Evolutionary conservation across 2,797 vertebrate species (phyloP), one percentile per base, ranked within the genome.

Genomic region (Molothrus ater): DNA sequence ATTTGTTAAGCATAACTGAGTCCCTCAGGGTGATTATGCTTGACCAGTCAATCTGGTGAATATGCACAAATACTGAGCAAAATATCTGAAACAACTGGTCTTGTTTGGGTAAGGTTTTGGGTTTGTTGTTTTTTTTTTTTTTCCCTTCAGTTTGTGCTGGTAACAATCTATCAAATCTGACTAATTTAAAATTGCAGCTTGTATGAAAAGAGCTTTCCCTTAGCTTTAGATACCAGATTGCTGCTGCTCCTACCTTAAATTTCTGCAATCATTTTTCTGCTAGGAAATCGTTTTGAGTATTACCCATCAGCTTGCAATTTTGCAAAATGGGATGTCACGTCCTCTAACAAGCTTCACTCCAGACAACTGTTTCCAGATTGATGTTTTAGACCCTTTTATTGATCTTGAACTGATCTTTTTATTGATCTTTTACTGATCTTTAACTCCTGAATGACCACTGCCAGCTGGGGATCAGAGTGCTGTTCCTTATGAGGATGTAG

Each of bases 21-120:
- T 53, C 70, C 94, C 87, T 91, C 40, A 63, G 94, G 90, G 70
- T 73, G 71, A 50, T 82, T 56, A 34, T 70, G 61, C 82, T 92
- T 93, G 75, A 45, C 48, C 72, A 82, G 47, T 90, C 65, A 70
- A 88, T 92, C 53, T 78, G 34, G 50, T 73, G 79, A 94, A 94
- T 80, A 74, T 82, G 56, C 40, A 94, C 60, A 86, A 94, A 83
- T 60, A 43, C 16, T 60, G 83, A 72, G 54, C 54, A 91, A 92
- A 92, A 48, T 29, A 73, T 68, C 34, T 88, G 34, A 89, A 90
- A 74, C 28, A 63, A 51, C 54, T 74, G 34, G 36, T 95, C 26
- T 61, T 84, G 12, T 47, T 69, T 70, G 80, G 29, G 26, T 61
- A 50, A 54, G 70, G 13, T 51, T 93, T 78, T 12, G 24, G 18